These are phyloP conservation scores for Dioctria rufipes DNA, from an alignment of 2,888 invertebrate species.

Conservation along the genomic window DNA sequence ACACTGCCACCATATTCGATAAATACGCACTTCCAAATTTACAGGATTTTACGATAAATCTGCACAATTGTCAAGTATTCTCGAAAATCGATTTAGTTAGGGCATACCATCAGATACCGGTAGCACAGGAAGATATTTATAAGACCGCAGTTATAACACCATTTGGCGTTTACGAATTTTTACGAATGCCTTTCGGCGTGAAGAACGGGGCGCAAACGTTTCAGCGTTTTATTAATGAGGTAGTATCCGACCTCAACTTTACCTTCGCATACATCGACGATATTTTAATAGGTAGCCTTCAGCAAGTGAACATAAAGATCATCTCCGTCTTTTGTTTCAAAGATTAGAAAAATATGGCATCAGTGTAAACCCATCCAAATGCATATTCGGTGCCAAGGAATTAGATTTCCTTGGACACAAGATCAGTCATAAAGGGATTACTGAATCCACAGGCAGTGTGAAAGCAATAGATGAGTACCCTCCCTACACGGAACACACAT, in stretches of 20 bases:
- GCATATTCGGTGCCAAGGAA: slow-evolving; percentile 32
- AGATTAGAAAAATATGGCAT: slow-evolving; percentile 59
- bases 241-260: slow-evolving; percentile 60
- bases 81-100: slow-evolving; percentile 61
- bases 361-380: slow-evolving; percentile 58
- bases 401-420: slow-evolving; percentile 19
- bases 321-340: slow-evolving; percentile 57
- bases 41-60: slow-evolving; percentile 25
- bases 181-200: slow-evolving; percentile 65
- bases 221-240: slow-evolving; percentile 62
- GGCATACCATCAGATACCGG: slow-evolving; percentile 66
- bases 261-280: slow-evolving; percentile 62
- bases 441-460: background rate
- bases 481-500: slow-evolving; percentile 13
- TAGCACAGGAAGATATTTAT: slow-evolving; percentile 62
- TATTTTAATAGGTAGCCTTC: slow-evolving; percentile 60
- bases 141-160: slow-evolving; percentile 66
- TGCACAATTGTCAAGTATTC: slow-evolving; percentile 56
- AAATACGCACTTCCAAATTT: slow-evolving; percentile 44
- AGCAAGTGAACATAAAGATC: slow-evolving; percentile 56
- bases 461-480: slow-evolving; percentile 20
- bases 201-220: slow-evolving; percentile 62
- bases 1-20: slow-evolving; percentile 34
- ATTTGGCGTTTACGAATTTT: slow-evolving; percentile 65
- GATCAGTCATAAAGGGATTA: slow-evolving; percentile 19